Percentiles rank a stretch among this genome's conserved stretches.
Conservation (phyloP, 1,140 invertebrate species). For the Leptinotarsa defecta region DNA sequence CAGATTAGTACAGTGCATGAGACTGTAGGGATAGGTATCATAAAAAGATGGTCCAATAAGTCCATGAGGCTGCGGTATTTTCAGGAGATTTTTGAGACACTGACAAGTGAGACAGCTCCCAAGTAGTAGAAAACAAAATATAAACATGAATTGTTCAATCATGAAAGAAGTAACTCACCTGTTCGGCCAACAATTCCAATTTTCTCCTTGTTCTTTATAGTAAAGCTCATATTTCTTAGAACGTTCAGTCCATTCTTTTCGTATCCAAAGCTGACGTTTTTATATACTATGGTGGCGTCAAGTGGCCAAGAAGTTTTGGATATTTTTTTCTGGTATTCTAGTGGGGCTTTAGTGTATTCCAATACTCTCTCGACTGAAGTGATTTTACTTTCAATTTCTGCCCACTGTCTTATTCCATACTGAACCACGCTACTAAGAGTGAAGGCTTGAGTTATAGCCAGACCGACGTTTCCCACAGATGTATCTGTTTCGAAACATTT, state of each 20-base stretch:
- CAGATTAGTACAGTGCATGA: no score
- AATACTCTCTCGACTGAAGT: constrained; percentile 77
- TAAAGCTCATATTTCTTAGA: constrained; percentile 67
- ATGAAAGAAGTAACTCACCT: constrained; percentile 60
- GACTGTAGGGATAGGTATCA: no score
- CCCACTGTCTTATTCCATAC: constrained; percentile 66
- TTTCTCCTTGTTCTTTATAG: constrained; percentile 65
- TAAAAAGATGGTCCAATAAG: no score
- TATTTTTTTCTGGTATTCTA: constrained; percentile 52
- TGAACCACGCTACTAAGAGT: constrained; percentile 55
- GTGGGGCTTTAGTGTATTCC: constrained; percentile 65
- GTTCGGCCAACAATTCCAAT: constrained; percentile 84
- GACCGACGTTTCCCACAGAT: constrained; percentile 61
- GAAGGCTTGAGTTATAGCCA: constrained; percentile 62
- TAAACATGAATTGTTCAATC: not conserved
- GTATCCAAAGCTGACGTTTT: constrained; percentile 70
- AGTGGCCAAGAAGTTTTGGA: constrained; percentile 27
- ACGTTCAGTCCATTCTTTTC: constrained; percentile 59
- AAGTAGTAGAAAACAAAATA: no score
- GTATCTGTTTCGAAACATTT: constrained; percentile 47
- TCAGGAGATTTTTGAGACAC: no score
- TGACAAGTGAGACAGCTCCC: no score
- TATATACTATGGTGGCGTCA: constrained; percentile 51
- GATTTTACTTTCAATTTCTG: constrained; percentile 75
- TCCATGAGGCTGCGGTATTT: no score